Conservation (phyloP, 2,888 invertebrate genomes). For the Lepidocyrtinus sp. region DNA sequence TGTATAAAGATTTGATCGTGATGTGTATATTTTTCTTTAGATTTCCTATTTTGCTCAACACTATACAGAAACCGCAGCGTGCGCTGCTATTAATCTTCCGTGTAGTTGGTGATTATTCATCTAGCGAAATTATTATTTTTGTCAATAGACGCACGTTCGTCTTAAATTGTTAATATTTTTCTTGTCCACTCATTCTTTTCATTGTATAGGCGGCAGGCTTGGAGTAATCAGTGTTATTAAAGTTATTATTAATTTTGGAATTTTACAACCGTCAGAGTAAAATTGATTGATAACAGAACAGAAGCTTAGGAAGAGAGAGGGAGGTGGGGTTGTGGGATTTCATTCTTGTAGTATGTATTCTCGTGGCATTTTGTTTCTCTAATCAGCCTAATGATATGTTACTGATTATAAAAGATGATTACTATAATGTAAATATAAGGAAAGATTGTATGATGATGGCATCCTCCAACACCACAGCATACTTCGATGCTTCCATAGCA, state of each 20-base stretch:
- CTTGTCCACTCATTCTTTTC: slow-evolving; percentile 21
- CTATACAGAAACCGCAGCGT: not conserved
- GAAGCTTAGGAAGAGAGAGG: slow-evolving; percentile 21
- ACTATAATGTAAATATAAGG: slow-evolving; percentile 28
- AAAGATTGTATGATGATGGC: slow-evolving; percentile 41
- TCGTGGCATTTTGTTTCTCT: not conserved
- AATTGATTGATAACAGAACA: not conserved
- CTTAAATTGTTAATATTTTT: slow-evolving; percentile 29
- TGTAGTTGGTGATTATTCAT: slow-evolving; percentile 55
- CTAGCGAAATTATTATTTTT: slow-evolving; percentile 41
- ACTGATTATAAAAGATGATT: slow-evolving; percentile 36
- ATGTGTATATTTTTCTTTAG: not conserved
- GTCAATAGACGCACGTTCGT: slow-evolving; percentile 34
- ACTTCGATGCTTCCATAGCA: no score
- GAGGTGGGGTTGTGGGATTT: not conserved
- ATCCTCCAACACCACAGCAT: no score
- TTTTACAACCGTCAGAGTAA: not conserved
- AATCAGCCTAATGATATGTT: not conserved
- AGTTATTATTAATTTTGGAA: not conserved
- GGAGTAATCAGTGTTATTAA: no score
- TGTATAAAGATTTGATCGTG: not conserved
- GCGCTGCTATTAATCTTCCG: not conserved
- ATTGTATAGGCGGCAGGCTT: not conserved
- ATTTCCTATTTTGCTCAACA: not conserved
- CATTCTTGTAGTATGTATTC: slow-evolving; percentile 8